Percentiles rank a stretch among this genome's conserved stretches.
Conservation (phyloP, 2,113 vertebrate genomes). For the Lepisosteus oculatus region DNA sequence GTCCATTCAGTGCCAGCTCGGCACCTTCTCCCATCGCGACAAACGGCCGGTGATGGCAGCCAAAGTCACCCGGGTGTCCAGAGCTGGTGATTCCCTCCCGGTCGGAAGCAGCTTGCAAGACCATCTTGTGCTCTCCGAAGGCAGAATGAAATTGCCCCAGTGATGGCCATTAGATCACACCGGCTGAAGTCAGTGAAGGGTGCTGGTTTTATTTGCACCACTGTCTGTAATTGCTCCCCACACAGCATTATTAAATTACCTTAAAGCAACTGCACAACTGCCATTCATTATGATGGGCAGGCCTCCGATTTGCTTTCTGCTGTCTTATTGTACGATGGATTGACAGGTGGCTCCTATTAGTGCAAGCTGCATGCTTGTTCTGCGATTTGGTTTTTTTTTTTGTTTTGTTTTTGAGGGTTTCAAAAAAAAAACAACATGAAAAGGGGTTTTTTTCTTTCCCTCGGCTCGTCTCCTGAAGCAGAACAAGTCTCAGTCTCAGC, state of each 20-base stretch:
- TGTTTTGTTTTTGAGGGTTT: not conserved
- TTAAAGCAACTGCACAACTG: slow-evolving; percentile 50
- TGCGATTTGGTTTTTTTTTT: not conserved
- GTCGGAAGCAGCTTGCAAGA: no score
- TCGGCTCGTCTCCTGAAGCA: not conserved
- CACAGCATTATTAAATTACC: slow-evolving; percentile 42
- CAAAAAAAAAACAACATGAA: not conserved
- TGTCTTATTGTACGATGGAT: slow-evolving; percentile 37
- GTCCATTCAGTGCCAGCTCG: no score
- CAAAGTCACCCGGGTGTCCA: no score
- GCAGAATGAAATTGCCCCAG: not conserved
- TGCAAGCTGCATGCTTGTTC: slow-evolving; percentile 30
- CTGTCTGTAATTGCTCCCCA: slow-evolving; percentile 37
- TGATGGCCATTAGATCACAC: slow-evolving; percentile 4
- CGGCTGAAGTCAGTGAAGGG: slow-evolving; percentile 22
- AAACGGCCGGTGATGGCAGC: not conserved
- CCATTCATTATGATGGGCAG: slow-evolving; percentile 60
- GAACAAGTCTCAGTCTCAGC: not conserved
- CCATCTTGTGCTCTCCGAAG: no score
- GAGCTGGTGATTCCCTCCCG: not conserved
- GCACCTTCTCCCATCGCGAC: no score
- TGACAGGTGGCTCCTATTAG: slow-evolving; percentile 43
- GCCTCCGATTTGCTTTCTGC: slow-evolving; percentile 32
- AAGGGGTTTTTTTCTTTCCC: not conserved
- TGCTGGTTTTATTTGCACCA: slow-evolving; percentile 14